These are phyloP conservation scores for Netelia melanura DNA, from an alignment of 2,888 invertebrate species.

Conservation along the genomic window DNA sequence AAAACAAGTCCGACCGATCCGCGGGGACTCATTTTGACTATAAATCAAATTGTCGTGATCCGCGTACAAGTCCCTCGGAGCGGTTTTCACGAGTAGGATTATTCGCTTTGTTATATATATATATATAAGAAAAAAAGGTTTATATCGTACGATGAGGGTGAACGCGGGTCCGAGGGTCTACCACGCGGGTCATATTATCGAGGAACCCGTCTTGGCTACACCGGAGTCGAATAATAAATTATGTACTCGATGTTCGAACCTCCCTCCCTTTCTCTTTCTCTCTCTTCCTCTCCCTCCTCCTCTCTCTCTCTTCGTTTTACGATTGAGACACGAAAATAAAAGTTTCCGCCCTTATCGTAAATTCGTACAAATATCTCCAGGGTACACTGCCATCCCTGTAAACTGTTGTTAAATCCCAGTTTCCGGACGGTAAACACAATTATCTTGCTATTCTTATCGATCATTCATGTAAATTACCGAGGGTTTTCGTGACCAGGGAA, in stretches of 20 bases:
- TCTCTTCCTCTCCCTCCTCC: too few relatives aligned
- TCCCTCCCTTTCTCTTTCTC: too few relatives aligned
- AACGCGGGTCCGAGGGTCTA: constrained; percentile 31
- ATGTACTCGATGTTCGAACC: not conserved
- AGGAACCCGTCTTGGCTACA: constrained; percentile 4
- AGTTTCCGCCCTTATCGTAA: not conserved
- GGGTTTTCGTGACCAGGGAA: too few relatives aligned
- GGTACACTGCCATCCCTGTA: too few relatives aligned
- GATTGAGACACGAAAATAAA: not conserved
- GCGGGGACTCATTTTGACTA: constrained; percentile 72
- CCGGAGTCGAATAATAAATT: constrained; percentile 34
- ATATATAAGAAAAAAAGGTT: constrained; percentile 38
- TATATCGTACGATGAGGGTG: constrained; percentile 29
- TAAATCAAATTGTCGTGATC: constrained; percentile 75
- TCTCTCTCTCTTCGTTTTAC: not conserved
- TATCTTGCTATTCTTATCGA: too few relatives aligned
- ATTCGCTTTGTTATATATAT: constrained; percentile 43
- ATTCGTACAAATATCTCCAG: not conserved
- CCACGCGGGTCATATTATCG: constrained; percentile 47
- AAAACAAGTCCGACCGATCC: constrained; percentile 38
- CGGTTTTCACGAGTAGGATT: constrained; percentile 53
- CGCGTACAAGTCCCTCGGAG: constrained; percentile 59
- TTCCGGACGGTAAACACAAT: too few relatives aligned
- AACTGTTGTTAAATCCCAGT: too few relatives aligned
- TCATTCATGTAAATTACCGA: too few relatives aligned